Base-by-base conservation (phyloP, 2,888 invertebrate species). In the Phengaris arion region DNA sequence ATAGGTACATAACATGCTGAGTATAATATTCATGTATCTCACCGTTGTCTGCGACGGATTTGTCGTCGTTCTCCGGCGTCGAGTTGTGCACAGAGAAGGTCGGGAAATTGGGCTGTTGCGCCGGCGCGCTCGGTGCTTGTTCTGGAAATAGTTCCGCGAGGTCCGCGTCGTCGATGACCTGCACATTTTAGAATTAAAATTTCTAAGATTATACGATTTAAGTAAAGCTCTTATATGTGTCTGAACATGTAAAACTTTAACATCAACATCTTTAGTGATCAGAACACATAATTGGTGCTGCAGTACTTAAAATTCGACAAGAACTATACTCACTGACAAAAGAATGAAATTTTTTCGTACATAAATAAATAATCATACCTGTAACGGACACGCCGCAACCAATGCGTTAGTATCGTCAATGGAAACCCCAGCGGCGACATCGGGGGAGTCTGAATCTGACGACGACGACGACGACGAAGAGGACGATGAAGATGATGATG, bases 141-240 rank as follows among this genome's bases (percentile, higher is more conserved):
- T 97, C 96, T 76, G 97, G 96, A 85, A 97, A 91, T 86, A 97
- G 95, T 80, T 96, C 97, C 80, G 96, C 96, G 81, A 97, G 91
- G 89, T 97, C 96, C 85, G 96, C 96, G 89, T 97, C 96, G 85
- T 96, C 95, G 85, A 97, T 96, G 85, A 96, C 96, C 93, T 96
- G 90, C 75, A 77, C 79, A 84, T 83, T 79, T 78, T 5, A 59
- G 22, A 81, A 82, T 83, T 83, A 51, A 15, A 54, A 51, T 35
- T 69, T 15, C 52, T 70, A 46, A 22, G 48, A 46, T 12, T 48
- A 59, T 57, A 57, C 10, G 45, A 51, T 2, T 51, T 54, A 15
- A 57, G 68, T 15, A 12, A 22, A 57, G n/a, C 13, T 45, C 45
- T 59, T 45, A 13, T 15, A 74, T 13, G 48, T 55, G 9, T 52